A percentile compares a stretch with the other conserved stretches of the same genome.
phyloP scores from a whole-genome alignment of 2,888 invertebrate genomes.

The Nebria brevicollis region DNA sequence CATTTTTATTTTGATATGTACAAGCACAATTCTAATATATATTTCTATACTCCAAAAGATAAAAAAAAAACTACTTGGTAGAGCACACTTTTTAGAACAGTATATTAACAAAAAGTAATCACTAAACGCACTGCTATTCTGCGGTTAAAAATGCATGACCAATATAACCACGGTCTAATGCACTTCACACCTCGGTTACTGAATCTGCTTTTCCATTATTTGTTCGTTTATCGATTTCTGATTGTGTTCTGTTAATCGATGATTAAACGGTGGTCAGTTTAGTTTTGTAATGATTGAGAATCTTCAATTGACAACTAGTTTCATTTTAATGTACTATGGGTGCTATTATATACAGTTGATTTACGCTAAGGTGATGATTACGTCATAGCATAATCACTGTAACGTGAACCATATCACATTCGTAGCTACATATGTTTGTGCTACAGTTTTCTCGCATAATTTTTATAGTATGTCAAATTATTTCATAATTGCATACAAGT shows the following conservation, averaged over 20 bases:
- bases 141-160: not conserved
- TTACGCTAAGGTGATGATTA: too few relatives aligned
- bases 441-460: constrained; percentile 3
- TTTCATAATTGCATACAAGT: not conserved
- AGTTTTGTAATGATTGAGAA: not conserved
- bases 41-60: too few relatives aligned
- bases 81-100: not conserved
- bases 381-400: too few relatives aligned
- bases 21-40: too few relatives aligned
- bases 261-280: not conserved
- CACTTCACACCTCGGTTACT: not conserved
- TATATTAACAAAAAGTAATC: not conserved
- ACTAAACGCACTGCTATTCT: not conserved
- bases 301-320: not conserved
- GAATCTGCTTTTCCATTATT: not conserved
- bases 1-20: too few relatives aligned
- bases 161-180: not conserved
- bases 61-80: too few relatives aligned
- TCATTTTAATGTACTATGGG: not conserved
- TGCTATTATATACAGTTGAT: not conserved
- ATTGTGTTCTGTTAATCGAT: not conserved
- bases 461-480: constrained; percentile 2
- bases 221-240: not conserved
- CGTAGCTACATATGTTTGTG: not conserved
- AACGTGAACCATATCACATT: too few relatives aligned